Percentiles rank a stretch among this genome's conserved stretches.
Evolutionary conservation across 2,888 invertebrate genomes (phyloP).

Genomic region (Ectemnius continuus): DNA sequence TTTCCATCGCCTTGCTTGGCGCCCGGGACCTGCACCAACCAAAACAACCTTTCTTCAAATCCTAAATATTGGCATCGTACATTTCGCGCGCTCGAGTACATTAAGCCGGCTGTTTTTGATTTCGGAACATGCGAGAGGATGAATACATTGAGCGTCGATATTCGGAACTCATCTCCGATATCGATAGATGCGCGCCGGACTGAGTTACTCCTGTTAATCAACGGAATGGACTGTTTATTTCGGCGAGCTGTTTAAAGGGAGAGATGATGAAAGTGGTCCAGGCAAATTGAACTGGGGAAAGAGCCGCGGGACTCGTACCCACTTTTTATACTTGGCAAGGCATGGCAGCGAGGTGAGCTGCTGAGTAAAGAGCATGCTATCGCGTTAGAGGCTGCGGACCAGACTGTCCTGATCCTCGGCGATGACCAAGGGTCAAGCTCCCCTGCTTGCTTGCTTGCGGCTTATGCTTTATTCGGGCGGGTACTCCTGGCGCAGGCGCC

Average conservation of each 20-base stretch:
- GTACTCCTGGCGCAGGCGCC: slow-evolving; percentile 61
- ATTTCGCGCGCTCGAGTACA: too few species aligned
- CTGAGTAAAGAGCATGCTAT: slow-evolving; percentile 75
- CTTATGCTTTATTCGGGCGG: slow-evolving; percentile 56
- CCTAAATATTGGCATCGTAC: too few species aligned
- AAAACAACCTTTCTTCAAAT: slow-evolving; percentile 8
- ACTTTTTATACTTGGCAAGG: slow-evolving; percentile 75
- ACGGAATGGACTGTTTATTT: neutral
- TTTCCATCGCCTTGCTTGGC: slow-evolving; percentile 92
- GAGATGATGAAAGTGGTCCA: neutral
- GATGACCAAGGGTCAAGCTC: slow-evolving; percentile 77
- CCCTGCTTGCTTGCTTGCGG: slow-evolving; percentile 44
- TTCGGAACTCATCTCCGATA: too few species aligned
- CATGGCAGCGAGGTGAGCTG: slow-evolving; percentile 73
- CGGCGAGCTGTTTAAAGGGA: neutral
- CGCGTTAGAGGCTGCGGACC: slow-evolving; percentile 55
- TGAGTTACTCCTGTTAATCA: too few species aligned
- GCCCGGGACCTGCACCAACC: slow-evolving; percentile 85
- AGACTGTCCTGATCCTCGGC: slow-evolving; percentile 67
- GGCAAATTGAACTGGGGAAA: neutral
- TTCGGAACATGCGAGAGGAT: too few species aligned
- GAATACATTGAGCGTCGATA: too few species aligned
- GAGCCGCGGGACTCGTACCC: slow-evolving; percentile 49
- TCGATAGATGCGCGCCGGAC: too few species aligned
- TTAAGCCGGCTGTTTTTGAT: too few species aligned